Percentiles rank a stretch among this genome's conserved stretches.
phyloP scores from a whole-genome alignment of 2,888 invertebrate genomes.

The Dynastes maya region DNA sequence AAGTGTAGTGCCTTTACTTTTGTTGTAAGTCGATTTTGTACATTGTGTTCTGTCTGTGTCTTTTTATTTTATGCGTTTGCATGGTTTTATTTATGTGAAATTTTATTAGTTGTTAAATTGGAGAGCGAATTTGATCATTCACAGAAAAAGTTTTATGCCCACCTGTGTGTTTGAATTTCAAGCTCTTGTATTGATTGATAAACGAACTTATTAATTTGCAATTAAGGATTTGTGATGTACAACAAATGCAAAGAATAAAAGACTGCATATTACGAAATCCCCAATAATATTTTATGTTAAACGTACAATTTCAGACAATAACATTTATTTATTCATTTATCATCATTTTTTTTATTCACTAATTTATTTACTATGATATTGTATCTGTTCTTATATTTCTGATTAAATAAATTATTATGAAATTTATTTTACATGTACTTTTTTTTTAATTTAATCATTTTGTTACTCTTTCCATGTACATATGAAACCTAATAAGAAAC shows the following conservation, averaged over 20 bases:
- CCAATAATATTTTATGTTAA: constrained; percentile 33
- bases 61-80: constrained; percentile 43
- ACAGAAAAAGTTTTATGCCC: background rate
- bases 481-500: constrained; percentile 9
- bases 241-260: constrained; percentile 44
- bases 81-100: constrained; percentile 1
- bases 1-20: constrained; percentile 29
- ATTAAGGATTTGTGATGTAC: constrained; percentile 43
- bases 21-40: constrained; percentile 27
- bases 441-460: constrained; percentile 16
- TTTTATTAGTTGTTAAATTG: background rate
- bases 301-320: constrained; percentile 43
- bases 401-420: constrained; percentile 34
- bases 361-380: constrained; percentile 37
- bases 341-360: constrained; percentile 27
- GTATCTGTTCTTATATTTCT: constrained; percentile 34
- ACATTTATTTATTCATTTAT: constrained; percentile 40
- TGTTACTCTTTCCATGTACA: background rate
- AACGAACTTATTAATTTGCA: constrained; percentile 16
- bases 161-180: background rate
- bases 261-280: constrained; percentile 39
- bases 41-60: constrained; percentile 27
- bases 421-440: constrained; percentile 31
- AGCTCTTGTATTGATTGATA: constrained; percentile 5
- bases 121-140: background rate